Evolutionary conservation across 2,797 vertebrate species (phyloP).

Genomic region (Falco rusticolus): DNA sequence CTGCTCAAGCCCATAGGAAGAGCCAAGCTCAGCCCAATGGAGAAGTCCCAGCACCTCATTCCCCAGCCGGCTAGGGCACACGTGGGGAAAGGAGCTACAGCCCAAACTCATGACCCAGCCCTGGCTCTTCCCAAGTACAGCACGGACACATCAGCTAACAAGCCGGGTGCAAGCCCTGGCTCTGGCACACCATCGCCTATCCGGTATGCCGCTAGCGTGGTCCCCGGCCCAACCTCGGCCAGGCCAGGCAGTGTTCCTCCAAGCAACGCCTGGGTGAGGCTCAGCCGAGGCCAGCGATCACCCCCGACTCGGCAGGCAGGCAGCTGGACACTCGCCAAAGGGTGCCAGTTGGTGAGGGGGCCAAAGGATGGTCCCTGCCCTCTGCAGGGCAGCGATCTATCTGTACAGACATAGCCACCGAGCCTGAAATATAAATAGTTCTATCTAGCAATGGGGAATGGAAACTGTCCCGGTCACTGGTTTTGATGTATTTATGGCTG

Average conservation of each 20-base stretch:
- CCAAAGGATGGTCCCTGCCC: neutral
- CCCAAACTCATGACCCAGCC: neutral
- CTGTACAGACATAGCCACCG: neutral
- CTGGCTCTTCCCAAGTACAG: neutral
- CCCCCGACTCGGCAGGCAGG: neutral
- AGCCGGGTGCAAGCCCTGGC: fast-evolving
- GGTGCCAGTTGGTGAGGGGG: fast-evolving
- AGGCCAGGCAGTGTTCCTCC: neutral
- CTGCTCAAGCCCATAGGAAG: neutral
- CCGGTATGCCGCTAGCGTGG: fast-evolving
- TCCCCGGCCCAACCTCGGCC: neutral
- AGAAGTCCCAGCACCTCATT: neutral
- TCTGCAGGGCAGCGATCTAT: neutral
- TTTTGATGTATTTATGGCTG: slow-evolving; percentile 54
- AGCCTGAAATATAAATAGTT: slow-evolving; percentile 49
- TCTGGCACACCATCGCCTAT: fast-evolving
- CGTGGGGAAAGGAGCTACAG: neutral
- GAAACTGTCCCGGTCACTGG: slow-evolving; percentile 38
- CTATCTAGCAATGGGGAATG: slow-evolving; percentile 47
- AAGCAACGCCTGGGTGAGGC: neutral
- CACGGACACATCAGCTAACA: fast-evolving
- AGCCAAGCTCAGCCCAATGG: neutral
- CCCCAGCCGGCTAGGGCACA: neutral
- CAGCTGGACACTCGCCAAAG: neutral
- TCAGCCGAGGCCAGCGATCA: neutral